A percentile compares a stretch with the other conserved stretches of the same genome.
phyloP scores from a whole-genome alignment of 2,113 vertebrate species.

The Sisor rabdophorus region DNA sequence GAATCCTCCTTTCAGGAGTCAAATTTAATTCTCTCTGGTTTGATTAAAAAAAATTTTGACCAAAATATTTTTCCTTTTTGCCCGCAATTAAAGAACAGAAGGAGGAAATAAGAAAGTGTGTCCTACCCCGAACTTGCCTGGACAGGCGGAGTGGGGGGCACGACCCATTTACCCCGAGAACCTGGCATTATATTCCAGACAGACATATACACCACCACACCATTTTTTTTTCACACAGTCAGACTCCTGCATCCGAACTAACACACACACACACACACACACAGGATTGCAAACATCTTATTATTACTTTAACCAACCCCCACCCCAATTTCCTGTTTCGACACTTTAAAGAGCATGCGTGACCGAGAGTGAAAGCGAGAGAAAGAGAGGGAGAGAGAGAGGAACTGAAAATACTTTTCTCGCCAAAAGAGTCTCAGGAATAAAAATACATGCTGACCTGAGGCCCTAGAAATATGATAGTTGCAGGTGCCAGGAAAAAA shows the following conservation, averaged over 20 bases:
- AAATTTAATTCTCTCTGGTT: too few relatives aligned
- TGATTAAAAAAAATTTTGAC: too few relatives aligned
- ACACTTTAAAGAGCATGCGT: background rate
- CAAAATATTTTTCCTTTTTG: too few relatives aligned
- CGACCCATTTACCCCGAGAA: constrained; percentile 35
- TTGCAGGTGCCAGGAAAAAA: constrained; percentile 18
- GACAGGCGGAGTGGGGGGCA: constrained; percentile 28
- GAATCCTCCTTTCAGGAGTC: too few relatives aligned
- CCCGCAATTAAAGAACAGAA: background rate
- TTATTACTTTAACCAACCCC: background rate
- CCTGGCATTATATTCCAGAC: constrained; percentile 21
- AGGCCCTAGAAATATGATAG: constrained; percentile 6
- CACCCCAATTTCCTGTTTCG: constrained; percentile 34
- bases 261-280: background rate
- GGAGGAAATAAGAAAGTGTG: background rate
- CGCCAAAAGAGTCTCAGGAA: background rate
- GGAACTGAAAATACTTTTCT: constrained; percentile 38
- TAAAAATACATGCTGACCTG: constrained; percentile 15
- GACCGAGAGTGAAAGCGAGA: background rate
- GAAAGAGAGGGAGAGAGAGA: constrained; percentile 17
- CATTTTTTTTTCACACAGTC: background rate
- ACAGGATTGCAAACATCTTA: constrained; percentile 6
- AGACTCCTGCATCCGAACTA: background rate
- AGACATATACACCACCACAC: background rate
- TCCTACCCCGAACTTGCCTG: constrained; percentile 13